Conservation (phyloP, 2,113 vertebrate species). For the Caranx melampygus region DNA sequence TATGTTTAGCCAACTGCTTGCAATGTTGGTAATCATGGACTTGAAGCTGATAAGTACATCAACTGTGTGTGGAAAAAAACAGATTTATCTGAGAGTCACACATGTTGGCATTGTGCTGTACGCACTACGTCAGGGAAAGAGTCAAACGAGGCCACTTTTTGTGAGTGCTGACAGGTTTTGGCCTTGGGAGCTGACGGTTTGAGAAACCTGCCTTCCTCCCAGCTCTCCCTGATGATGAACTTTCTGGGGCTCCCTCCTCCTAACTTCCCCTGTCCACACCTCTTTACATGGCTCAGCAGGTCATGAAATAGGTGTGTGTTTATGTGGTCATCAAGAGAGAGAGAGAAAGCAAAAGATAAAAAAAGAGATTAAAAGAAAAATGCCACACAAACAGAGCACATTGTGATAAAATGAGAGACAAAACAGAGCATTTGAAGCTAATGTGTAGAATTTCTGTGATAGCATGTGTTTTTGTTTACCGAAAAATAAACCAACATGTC, state of each 20-base stretch:
- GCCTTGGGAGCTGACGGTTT: constrained; percentile 32
- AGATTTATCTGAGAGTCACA: neutral
- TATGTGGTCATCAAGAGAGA: constrained; percentile 13
- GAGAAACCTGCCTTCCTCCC: constrained; percentile 24
- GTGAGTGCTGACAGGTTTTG: constrained; percentile 47
- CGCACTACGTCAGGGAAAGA: neutral
- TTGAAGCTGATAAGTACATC: constrained; percentile 28
- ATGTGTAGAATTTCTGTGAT: neutral
- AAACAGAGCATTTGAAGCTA: neutral
- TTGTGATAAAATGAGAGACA: neutral
- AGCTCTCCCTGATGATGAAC: constrained; percentile 45
- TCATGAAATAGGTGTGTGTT: constrained; percentile 39
- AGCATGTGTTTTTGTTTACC: neutral
- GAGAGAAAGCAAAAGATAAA: neutral
- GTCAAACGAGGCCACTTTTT: neutral
- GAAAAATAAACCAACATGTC: neutral
- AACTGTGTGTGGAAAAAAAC: constrained; percentile 5
- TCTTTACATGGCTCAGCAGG: constrained; percentile 48
- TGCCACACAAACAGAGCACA: neutral
- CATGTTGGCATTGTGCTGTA: constrained; percentile 24
- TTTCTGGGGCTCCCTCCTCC: constrained; percentile 33
- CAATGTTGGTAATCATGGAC: constrained; percentile 11
- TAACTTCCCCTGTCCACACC: constrained; percentile 59
- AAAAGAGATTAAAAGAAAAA: neutral
- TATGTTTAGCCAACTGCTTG: neutral